phyloP scores from a whole-genome alignment of 2,797 vertebrate species.

The Rachycentron canadum region DNA sequence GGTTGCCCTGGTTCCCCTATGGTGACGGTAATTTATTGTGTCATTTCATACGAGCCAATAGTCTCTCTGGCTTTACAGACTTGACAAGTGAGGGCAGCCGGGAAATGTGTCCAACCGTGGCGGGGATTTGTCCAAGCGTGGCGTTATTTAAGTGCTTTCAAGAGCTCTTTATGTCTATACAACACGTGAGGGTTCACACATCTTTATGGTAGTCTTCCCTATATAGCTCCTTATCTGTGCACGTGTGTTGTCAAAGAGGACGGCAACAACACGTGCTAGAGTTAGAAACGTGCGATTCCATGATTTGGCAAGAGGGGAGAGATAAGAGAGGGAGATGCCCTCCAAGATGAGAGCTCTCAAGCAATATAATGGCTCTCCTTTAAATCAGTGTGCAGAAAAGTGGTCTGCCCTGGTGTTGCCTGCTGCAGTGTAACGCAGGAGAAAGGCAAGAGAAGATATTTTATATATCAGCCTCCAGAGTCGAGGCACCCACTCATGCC shows the following conservation, averaged over 20 bases:
- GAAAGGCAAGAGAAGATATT: slow-evolving; percentile 36
- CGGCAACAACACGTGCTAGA: slow-evolving; percentile 59
- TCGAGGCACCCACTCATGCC: slow-evolving; percentile 58
- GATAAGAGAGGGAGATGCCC: slow-evolving; percentile 23
- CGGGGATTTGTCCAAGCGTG: slow-evolving; percentile 33
- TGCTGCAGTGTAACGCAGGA: slow-evolving; percentile 64
- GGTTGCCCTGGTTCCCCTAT: background rate
- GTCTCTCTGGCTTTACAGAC: slow-evolving; percentile 53
- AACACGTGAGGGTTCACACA: slow-evolving; percentile 45
- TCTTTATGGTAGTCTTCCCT: slow-evolving; percentile 49
- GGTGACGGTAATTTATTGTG: slow-evolving; percentile 46
- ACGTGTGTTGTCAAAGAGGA: slow-evolving; percentile 38
- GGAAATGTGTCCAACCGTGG: slow-evolving; percentile 26
- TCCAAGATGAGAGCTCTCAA: slow-evolving; percentile 59
- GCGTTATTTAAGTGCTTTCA: slow-evolving; percentile 41
- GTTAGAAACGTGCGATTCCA: slow-evolving; percentile 43
- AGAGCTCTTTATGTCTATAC: slow-evolving; percentile 38
- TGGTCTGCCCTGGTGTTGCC: slow-evolving; percentile 41
- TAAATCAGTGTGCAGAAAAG: slow-evolving; percentile 53
- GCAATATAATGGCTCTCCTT: slow-evolving; percentile 52
- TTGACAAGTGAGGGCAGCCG: slow-evolving; percentile 30
- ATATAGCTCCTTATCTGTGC: slow-evolving; percentile 42
- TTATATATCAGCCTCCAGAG: slow-evolving; percentile 50
- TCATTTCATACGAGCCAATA: slow-evolving; percentile 51
- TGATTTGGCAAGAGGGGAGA: slow-evolving; percentile 19